Evolutionary conservation across 2,797 vertebrate species (phyloP).

Genomic region (Sebastes itinus): DNA sequence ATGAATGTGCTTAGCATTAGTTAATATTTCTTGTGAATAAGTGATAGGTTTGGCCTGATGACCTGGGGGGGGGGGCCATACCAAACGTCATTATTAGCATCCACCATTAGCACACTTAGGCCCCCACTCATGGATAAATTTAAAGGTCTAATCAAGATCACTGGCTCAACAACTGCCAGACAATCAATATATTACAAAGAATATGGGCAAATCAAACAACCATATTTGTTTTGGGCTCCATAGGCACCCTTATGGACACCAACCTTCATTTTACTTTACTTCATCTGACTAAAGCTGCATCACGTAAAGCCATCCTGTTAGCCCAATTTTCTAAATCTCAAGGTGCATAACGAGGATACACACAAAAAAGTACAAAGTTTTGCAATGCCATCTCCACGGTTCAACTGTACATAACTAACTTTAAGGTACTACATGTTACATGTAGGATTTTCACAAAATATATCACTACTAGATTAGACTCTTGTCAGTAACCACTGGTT

Average conservation of each 20-base stretch:
- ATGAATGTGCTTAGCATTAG: neutral
- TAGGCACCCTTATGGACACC: neutral
- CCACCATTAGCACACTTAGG: neutral
- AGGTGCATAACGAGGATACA: constrained; percentile 67
- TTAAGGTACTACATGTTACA: constrained; percentile 66
- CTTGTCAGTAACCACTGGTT: constrained; percentile 48
- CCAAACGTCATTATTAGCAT: neutral
- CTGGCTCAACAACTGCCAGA: neutral
- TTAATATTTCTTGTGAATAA: neutral
- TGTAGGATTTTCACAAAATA: constrained; percentile 71
- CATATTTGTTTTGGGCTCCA: neutral
- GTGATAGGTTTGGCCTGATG: neutral
- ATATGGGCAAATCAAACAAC: neutral
- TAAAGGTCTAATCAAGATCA: neutral
- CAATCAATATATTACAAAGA: neutral
- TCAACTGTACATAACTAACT: constrained; percentile 56
- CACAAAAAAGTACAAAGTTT: constrained; percentile 62
- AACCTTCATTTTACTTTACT: neutral
- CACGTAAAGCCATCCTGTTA: constrained; percentile 50
- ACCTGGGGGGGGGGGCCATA: neutral
- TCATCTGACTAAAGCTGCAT: constrained; percentile 26
- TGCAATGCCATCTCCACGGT: constrained; percentile 51
- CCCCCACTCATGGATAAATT: neutral
- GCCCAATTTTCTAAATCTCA: constrained; percentile 36
- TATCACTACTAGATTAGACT: constrained; percentile 53